phyloP scores from a whole-genome alignment of 2,888 invertebrate genomes.

The Sphaerophoria rueppellii region DNA sequence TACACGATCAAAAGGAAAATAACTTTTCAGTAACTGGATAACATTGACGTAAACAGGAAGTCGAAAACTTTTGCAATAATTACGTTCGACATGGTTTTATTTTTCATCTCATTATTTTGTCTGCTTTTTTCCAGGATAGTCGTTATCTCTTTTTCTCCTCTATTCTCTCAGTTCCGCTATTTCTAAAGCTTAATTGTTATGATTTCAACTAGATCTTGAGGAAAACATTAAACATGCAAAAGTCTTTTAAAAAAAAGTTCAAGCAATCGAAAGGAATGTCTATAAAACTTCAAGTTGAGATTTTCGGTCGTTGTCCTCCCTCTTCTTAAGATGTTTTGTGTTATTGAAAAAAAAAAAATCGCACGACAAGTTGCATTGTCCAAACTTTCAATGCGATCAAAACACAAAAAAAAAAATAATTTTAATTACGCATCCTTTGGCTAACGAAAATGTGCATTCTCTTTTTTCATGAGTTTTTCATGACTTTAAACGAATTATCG shows the following conservation, averaged over 20 bases:
- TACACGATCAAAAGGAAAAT: too few relatives aligned
- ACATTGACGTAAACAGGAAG: conserved; percentile 42
- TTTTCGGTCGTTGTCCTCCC: conserved; percentile 5
- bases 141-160: conserved; percentile 22
- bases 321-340: neutral
- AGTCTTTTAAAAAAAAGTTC: too few relatives aligned
- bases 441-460: conserved; percentile 32
- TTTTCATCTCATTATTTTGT: conserved; percentile 58
- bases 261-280: too few relatives aligned
- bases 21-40: conserved; percentile 24
- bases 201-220: too few relatives aligned
- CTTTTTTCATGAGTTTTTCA: neutral
- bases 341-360: neutral
- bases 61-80: conserved; percentile 59
- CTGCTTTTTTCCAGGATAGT: neutral
- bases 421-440: conserved; percentile 69
- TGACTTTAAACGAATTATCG: too few relatives aligned
- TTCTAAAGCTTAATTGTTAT: conserved; percentile 14
- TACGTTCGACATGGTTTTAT: conserved; percentile 56
- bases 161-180: neutral
- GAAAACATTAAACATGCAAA: too few relatives aligned
- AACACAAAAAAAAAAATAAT: conserved; percentile 22
- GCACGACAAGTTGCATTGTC: conserved; percentile 20
- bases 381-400: conserved; percentile 23
- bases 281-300: conserved; percentile 1